phyloP scores from a whole-genome alignment of 2,888 invertebrate species.

The Amblyteles armatorius region DNA sequence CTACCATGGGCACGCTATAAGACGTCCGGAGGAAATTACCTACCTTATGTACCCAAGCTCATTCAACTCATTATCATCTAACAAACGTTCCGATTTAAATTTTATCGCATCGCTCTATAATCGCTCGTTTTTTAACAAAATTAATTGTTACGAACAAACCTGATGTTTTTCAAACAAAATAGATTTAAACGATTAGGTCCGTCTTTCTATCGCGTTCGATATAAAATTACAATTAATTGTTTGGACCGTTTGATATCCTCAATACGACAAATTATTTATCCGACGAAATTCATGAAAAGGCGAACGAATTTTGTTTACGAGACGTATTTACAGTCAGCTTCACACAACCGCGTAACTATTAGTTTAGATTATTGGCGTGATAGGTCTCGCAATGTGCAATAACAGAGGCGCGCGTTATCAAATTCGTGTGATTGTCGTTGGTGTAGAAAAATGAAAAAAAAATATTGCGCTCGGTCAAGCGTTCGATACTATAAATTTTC shows the following conservation, averaged over 20 bases:
- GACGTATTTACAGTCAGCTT: background rate
- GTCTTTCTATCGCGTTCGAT: background rate
- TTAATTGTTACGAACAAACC: background rate
- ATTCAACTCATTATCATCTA: background rate
- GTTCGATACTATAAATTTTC: constrained; percentile 56
- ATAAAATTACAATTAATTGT: background rate
- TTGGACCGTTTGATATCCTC: background rate
- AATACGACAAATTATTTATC: background rate
- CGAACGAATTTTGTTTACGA: background rate
- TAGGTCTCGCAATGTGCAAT: constrained; percentile 27
- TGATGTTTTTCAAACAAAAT: too few relatives aligned
- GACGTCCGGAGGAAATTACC: background rate
- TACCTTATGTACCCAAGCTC: background rate
- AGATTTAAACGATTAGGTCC: background rate
- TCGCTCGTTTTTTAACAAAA: background rate
- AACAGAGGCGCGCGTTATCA: constrained; percentile 19
- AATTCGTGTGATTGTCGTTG: constrained; percentile 34
- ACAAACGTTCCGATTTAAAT: background rate
- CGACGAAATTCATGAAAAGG: background rate
- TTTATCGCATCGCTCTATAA: background rate
- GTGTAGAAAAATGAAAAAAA: constrained; percentile 33
- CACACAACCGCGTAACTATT: background rate
- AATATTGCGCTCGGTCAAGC: constrained; percentile 34
- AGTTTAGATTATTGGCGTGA: background rate
- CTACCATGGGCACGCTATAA: background rate